phyloP scores from a whole-genome alignment of 2,113 vertebrate genomes.

The Pomatostomus ruficeps region DNA sequence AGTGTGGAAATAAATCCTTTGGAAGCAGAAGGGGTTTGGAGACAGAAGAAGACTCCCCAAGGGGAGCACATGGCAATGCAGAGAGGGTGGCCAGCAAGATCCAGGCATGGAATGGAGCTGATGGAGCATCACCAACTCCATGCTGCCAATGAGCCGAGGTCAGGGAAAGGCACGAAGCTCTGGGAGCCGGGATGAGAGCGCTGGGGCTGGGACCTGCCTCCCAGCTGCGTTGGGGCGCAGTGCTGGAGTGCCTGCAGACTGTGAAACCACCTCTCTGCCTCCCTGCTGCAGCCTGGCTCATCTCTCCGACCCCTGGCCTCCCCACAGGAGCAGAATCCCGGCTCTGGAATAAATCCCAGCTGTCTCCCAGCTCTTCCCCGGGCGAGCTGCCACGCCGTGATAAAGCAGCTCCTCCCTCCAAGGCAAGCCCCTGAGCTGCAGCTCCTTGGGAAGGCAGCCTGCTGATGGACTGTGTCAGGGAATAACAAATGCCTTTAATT shows the following conservation, averaged over 20 bases:
- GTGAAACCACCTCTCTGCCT: neutral
- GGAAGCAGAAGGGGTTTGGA: neutral
- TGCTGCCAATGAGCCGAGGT: neutral
- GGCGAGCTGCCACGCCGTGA: neutral
- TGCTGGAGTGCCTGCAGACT: rapidly evolving
- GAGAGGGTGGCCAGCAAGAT: neutral
- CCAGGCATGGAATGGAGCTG: neutral
- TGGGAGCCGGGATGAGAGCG: neutral
- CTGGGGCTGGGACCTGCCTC: neutral
- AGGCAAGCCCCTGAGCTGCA: neutral
- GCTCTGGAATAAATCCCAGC: neutral
- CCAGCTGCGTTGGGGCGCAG: neutral
- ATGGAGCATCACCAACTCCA: rapidly evolving
- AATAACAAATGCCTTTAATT: neutral
- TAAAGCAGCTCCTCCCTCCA: neutral
- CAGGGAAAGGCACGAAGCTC: neutral
- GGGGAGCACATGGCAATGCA: rapidly evolving
- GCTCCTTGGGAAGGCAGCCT: neutral
- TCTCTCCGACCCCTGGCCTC: neutral
- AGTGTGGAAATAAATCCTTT: neutral
- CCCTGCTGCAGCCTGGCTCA: neutral
- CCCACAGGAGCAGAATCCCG: neutral
- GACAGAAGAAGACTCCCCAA: neutral
- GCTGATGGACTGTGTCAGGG: neutral
- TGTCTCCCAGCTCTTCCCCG: neutral